Evolutionary conservation across 2,797 vertebrate species (phyloP), one percentile per base, ranked within the genome.

Genomic region (Epinephelus malabaricus): DNA sequence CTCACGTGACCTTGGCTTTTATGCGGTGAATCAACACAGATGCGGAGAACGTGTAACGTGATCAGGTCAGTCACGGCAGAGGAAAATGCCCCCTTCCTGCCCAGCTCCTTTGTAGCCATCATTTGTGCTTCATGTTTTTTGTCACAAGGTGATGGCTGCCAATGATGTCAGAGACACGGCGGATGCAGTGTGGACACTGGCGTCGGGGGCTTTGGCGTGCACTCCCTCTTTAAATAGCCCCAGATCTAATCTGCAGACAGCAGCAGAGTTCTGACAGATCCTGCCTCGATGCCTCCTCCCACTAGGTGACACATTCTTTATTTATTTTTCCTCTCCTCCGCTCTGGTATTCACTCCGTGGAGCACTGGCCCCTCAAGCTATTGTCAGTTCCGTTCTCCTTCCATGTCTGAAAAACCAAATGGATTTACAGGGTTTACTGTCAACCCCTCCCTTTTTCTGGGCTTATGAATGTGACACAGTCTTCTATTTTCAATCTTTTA

Each of bases 201-300:
- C 51, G 67, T 86, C 14, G 65, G 83, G 76, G 69, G 82, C 71
- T 71, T 77, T 83, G 88, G 77, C 62, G 50, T 81, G 85, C 86
- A 78, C 79, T 89, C 87, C 84, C 88, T 94, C 92, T 92, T 92
- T 94, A 95, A 95, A 95, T 95, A 94, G 93, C 92, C 90, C 83
- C 84, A 92, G 93, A 95, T 95, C 89, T 94, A 95, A 95, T 95
- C 94, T 95, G 92, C 93, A 93, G 94, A 95, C 94, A 95, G 92
- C 94, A 93, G 92, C 87, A 94, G 86, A 94, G 91, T 95, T 93
- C 92, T 95, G 95, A 95, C 94, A 95, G 94, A 92, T 94, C 84
- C 88, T 90, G 92, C 92, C 91, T 92, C 75, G 78, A 86, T 91
- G 82, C 86, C 93, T 94, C 92, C 94, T 93, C 93, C 93, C 90